phyloP scores from a whole-genome alignment of 2,888 invertebrate species.

The Epirrhoe alternata region DNA sequence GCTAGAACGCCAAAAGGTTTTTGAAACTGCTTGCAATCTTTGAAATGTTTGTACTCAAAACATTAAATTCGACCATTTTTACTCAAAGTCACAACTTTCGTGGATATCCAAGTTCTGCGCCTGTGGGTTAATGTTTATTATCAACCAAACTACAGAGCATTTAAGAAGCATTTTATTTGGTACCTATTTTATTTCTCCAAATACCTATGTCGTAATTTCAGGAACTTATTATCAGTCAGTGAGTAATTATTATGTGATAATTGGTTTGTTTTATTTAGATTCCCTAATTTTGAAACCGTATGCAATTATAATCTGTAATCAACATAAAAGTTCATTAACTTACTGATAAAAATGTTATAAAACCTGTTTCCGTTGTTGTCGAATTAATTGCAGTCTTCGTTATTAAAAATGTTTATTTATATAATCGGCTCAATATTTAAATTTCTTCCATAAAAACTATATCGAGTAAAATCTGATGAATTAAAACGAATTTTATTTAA shows the following conservation, averaged over 20 bases:
- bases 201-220: too few relatives aligned
- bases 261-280: background rate
- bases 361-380: constrained; percentile 30
- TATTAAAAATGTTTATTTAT: constrained; percentile 17
- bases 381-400: constrained; percentile 28
- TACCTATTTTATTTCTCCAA: too few relatives aligned
- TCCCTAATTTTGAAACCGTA: background rate
- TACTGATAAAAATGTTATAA: constrained; percentile 25
- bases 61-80: too few relatives aligned
- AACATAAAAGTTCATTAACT: constrained; percentile 31
- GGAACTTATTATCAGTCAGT: background rate
- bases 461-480: background rate
- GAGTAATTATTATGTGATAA: background rate
- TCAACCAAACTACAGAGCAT: too few relatives aligned
- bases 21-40: too few relatives aligned
- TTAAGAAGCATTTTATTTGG: too few relatives aligned
- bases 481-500: too few relatives aligned
- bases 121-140: too few relatives aligned
- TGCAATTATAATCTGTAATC: constrained; percentile 8
- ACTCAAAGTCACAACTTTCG: too few relatives aligned
- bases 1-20: too few relatives aligned
- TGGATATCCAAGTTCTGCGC: too few relatives aligned
- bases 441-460: constrained; percentile 6
- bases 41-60: too few relatives aligned
- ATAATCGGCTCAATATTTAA: constrained; percentile 15